Evolutionary conservation across 37 sponge, comb jelly and placozoan species (phyloP), one percentile per base, ranked within the genome.

Genomic region (Haliclona indistincta): DNA sequence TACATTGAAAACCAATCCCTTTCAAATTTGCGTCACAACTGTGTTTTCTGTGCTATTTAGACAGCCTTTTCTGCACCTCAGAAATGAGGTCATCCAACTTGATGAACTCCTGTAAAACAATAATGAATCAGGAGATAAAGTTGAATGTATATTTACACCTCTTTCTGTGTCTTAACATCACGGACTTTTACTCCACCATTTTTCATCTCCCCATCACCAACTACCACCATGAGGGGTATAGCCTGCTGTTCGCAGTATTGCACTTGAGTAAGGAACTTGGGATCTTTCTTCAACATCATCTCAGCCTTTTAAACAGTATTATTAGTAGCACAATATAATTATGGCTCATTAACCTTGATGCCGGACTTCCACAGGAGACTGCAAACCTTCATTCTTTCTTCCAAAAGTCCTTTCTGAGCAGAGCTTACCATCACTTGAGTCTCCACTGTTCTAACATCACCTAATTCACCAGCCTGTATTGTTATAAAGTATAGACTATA

Each of bases 361-460:
- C 84, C 87, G 42, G 78, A 74, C 63, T 92, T 90, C 96, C 99
- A 99, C 58, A 99, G 71, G 68, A 65, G 30, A 51, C 77, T 64
- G 43, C 91, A 87, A 11, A 96, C 42, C 42, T 64, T 81, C 91
- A 96, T 93, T 60, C 99, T 71, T 23, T 99, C 92, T 26, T 73
- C 75, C 41, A 90, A 37, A 79, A 96, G 37, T 70, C 86, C 81
- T 72, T 99, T 93, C 85, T 95, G 92, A 0, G 85, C 97, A 7
- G 96, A 93, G n/a, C 83, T 84, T 22, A 99, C 99, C 69, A 91
- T 32, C 49, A 95, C 89, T 67, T 99, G 89, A 40, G 93, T 96
- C 42, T 83, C 91, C 8, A 81, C 63, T 5, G 88, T 93, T n/a
- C 94, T 70, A 38, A 93, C 89, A 33, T 73, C 41, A 23, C 26